Conservation (phyloP, 2,888 invertebrate genomes). For the Sympetrum striolatum region DNA sequence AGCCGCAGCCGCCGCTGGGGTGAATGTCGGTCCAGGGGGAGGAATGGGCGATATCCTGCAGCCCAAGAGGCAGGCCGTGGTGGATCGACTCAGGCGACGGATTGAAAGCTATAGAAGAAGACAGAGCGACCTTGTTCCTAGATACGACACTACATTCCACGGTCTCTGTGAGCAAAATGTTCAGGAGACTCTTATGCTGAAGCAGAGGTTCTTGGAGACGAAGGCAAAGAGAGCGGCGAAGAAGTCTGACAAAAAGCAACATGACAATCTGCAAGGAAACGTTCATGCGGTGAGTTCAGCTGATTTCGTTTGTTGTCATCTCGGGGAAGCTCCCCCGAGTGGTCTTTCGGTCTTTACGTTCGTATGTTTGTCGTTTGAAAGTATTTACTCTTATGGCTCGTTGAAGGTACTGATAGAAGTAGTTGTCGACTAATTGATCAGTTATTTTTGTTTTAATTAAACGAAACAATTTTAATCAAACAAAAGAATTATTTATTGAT, state of each 20-base stretch:
- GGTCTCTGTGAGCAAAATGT: slow-evolving; percentile 90
- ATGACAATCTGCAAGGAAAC: slow-evolving; percentile 52
- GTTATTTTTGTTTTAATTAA: no score
- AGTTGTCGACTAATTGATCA: no score
- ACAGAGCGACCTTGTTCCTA: slow-evolving; percentile 84
- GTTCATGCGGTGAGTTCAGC: slow-evolving; percentile 71
- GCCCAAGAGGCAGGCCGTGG: slow-evolving; percentile 83
- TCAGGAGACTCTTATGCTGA: slow-evolving; percentile 85
- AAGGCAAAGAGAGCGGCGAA: slow-evolving; percentile 85
- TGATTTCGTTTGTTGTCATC: background rate
- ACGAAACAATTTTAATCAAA: no score
- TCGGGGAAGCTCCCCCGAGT: no score
- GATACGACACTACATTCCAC: slow-evolving; percentile 87
- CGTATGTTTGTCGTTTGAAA: no score
- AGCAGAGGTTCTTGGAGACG: slow-evolving; percentile 89
- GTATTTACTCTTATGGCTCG: no score
- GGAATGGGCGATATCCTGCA: slow-evolving; percentile 72
- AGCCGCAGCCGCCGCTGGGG: slow-evolving; percentile 59
- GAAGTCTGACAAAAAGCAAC: slow-evolving; percentile 76
- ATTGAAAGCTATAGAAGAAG: slow-evolving; percentile 87
- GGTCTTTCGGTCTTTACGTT: no score
- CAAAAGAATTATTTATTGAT: no score
- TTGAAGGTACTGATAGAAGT: no score
- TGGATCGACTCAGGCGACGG: slow-evolving; percentile 82
- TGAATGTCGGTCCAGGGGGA: slow-evolving; percentile 55